phyloP scores from a whole-genome alignment of 1,140 invertebrate genomes.

The Drosophila mauritiana region DNA sequence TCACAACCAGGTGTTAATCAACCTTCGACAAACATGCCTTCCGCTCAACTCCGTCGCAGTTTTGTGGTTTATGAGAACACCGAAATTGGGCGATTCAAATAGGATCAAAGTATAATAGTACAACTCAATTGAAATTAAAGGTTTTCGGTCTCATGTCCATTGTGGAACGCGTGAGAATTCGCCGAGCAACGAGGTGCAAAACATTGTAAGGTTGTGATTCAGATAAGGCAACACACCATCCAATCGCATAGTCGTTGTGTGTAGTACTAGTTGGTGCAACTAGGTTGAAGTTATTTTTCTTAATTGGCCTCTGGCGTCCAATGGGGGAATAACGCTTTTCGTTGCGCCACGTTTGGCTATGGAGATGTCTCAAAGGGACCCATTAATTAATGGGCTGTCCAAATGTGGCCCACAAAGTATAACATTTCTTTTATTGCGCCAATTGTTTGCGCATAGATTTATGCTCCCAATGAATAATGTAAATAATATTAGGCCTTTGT shows the following conservation, averaged over 20 bases:
- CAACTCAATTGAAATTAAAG: conserved; percentile 57
- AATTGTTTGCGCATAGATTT: conserved; percentile 14
- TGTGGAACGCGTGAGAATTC: conserved; percentile 68
- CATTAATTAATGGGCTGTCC: conserved; percentile 21
- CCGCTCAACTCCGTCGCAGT: conserved; percentile 20
- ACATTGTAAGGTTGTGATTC: conserved; percentile 34
- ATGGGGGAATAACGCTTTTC: conserved; percentile 1
- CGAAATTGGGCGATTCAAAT: conserved; percentile 24
- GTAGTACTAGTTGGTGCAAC: conserved; percentile 28
- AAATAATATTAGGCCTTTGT: conserved; percentile 13
- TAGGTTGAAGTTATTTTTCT: conserved; percentile 32
- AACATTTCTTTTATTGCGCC: conserved; percentile 10
- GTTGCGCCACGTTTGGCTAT: conserved; percentile 16
- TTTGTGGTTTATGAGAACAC: conserved; percentile 18
- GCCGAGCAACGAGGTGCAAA: conserved; percentile 25
- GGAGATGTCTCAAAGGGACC: conserved; percentile 16
- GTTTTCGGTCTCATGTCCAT: conserved; percentile 40
- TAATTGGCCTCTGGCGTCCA: conserved; percentile 37
- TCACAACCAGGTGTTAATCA: conserved; percentile 62
- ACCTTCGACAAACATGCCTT: conserved; percentile 16
- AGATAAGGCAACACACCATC: conserved; percentile 60
- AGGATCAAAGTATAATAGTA: conserved; percentile 3
- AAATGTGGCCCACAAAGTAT: conserved; percentile 1
- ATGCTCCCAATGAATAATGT: background rate
- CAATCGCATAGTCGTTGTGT: background rate